Base-by-base conservation (phyloP, 1,140 invertebrate genomes). In the Zaprionus ghesquierei region DNA sequence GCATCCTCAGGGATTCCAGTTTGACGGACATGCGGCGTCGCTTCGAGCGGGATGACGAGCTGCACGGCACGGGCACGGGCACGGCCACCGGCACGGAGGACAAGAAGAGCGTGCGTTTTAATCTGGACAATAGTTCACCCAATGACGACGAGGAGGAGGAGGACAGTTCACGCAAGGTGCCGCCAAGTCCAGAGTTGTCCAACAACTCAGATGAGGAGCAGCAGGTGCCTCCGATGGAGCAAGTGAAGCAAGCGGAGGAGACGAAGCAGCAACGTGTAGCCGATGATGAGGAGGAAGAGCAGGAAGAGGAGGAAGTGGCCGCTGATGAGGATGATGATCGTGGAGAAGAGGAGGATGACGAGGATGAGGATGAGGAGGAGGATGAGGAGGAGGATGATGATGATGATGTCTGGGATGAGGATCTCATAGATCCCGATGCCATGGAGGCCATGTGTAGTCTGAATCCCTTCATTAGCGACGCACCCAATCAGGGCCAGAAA, bases 41-140 rank as follows among this genome's bases (percentile, higher is more conserved):
- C 33, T 38, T 75, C 5, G 86, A 90, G 9, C 69, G 71, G 1
- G 77, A 90, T 10, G 84, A 89, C 3, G 60, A 54, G 0, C 12
- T 27, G 3, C 15, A 59, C 0, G 15, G 29, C 0, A 6, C n/a
- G 0, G 35, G 5, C 2, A 12, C 10, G 9, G 31, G 29, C 3
- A 10, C 1, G 0, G 29, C 8, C 3, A 10, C 0, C 10, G 31
- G 31, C 1, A 51, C 71, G 3, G 84, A 82, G 54, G 89, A 91
- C 4, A 94, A 94, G 35, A 96, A 96, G 81, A 96, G 95, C 76
- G 94, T 95, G 2, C 93, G 94, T 4, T 95, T 95, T 69, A 94
- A 94, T 89, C 87, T 95, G 35, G 93, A 94, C 33, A 90, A 90
- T 13, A 60, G 22, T 20, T 80, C 80, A 0, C 72, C 76, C 9